phyloP scores from a whole-genome alignment of 1,140 invertebrate genomes.

The Lucilia sericata region DNA sequence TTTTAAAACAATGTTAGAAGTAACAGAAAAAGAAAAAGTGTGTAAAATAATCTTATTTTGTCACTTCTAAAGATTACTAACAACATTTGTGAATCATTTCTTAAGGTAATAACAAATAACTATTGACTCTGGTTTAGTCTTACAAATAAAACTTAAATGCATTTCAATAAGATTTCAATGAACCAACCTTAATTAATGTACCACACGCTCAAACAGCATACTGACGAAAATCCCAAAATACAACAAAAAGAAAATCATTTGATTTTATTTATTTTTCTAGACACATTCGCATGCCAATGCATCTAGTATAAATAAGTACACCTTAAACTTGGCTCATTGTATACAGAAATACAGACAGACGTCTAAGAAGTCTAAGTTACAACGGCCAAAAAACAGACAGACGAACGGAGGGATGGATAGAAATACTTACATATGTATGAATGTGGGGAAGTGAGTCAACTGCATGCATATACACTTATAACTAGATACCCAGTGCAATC shows the following conservation, averaged over 20 bases:
- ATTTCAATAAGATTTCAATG: background rate
- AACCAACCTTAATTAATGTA: conserved; percentile 7
- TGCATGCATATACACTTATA: background rate
- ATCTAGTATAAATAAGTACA: background rate
- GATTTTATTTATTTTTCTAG: background rate
- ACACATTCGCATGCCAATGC: background rate
- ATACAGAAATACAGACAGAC: background rate
- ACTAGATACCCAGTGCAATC: background rate
- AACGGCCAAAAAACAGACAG: too few species aligned
- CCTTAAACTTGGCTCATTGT: background rate
- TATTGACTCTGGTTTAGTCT: too few species aligned
- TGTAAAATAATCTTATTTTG: too few species aligned
- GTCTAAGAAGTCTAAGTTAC: too few species aligned
- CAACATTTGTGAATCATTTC: too few species aligned
- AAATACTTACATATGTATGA: too few species aligned
- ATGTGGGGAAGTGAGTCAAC: background rate
- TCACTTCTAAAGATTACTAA: too few species aligned
- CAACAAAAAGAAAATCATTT: background rate
- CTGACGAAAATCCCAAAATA: background rate
- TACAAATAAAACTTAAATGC: background rate
- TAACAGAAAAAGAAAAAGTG: too few species aligned
- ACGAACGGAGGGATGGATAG: too few species aligned
- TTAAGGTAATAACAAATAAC: too few species aligned
- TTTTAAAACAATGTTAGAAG: background rate
- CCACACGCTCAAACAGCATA: background rate